phyloP scores from a whole-genome alignment of 1,140 invertebrate genomes.

The Delia radicum region DNA sequence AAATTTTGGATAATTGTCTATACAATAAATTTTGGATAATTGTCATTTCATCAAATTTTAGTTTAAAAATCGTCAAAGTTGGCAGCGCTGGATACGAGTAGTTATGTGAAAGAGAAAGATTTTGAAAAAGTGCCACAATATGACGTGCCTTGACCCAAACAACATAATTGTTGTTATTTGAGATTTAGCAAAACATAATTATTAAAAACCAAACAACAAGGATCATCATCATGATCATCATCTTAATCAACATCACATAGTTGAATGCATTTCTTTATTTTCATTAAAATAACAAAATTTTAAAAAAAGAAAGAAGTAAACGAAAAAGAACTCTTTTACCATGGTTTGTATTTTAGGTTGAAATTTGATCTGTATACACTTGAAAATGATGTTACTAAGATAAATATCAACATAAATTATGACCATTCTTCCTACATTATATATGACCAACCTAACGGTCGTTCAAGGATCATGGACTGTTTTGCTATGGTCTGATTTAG shows the following conservation, averaged over 20 bases:
- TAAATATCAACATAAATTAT: background rate
- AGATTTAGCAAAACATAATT: background rate
- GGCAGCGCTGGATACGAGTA: too few species aligned
- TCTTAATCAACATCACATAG: background rate
- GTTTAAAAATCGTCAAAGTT: too few species aligned
- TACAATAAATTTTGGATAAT: too few species aligned
- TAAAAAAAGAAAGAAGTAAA: background rate
- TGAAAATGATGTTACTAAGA: slow-evolving; percentile 8
- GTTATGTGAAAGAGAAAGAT: background rate
- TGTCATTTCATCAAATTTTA: too few species aligned
- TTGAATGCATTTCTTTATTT: background rate
- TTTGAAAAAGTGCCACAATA: slow-evolving; percentile 7
- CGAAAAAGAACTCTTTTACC: background rate
- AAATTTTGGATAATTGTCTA: too few species aligned
- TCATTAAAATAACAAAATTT: background rate
- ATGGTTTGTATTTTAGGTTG: background rate
- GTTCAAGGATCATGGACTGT: background rate
- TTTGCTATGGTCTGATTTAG: background rate
- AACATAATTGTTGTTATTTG: slow-evolving; percentile 17
- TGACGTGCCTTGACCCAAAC: slow-evolving; percentile 2
- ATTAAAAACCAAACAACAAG: background rate
- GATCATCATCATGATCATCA: background rate
- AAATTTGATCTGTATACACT: slow-evolving; percentile 12
- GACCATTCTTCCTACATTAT: background rate
- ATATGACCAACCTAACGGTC: background rate